Percentiles rank a stretch among this genome's conserved stretches.
Evolutionary conservation across 2,113 vertebrate genomes (phyloP).

Genomic region (Colistium nudipinnis): DNA sequence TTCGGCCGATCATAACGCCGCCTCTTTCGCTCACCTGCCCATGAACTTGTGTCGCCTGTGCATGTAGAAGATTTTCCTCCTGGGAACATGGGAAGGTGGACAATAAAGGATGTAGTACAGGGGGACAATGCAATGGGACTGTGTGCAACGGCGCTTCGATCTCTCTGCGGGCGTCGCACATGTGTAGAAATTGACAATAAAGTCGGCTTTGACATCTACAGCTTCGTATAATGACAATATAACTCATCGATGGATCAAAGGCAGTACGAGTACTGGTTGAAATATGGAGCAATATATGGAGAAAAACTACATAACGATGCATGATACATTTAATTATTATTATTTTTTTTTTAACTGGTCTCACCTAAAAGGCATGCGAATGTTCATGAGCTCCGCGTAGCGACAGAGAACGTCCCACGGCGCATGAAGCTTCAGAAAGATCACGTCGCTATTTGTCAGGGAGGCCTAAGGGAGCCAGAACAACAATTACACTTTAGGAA

Average conservation of each 20-base stretch:
- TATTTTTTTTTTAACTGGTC: too few species aligned
- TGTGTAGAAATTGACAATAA: too few species aligned
- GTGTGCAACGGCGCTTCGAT: too few species aligned
- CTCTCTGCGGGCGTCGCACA: too few species aligned
- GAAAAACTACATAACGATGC: too few species aligned
- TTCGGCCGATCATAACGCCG: not conserved
- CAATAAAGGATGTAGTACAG: not conserved
- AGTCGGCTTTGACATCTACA: too few species aligned
- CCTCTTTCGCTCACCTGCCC: constrained; percentile 86
- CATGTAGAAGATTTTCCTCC: constrained; percentile 97
- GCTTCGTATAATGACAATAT: not conserved
- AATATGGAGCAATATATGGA: not conserved
- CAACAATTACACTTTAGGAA: not conserved
- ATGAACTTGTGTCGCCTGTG: constrained; percentile 93
- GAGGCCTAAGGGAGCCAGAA: constrained; percentile 85
- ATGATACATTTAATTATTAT: too few species aligned
- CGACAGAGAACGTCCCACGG: constrained; percentile 95
- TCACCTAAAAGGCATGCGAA: constrained; percentile 98
- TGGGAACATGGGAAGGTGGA: constrained; percentile 82
- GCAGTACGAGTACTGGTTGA: not conserved
- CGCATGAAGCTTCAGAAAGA: constrained; percentile 94
- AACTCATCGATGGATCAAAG: not conserved
- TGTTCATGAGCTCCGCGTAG: constrained; percentile 96
- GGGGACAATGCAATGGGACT: not conserved
- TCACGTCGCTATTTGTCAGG: constrained; percentile 91